A percentile compares a stretch with the other conserved stretches of the same genome.
Conservation (phyloP, 1,140 invertebrate genomes). For the Hylyphantes graminicola region DNA sequence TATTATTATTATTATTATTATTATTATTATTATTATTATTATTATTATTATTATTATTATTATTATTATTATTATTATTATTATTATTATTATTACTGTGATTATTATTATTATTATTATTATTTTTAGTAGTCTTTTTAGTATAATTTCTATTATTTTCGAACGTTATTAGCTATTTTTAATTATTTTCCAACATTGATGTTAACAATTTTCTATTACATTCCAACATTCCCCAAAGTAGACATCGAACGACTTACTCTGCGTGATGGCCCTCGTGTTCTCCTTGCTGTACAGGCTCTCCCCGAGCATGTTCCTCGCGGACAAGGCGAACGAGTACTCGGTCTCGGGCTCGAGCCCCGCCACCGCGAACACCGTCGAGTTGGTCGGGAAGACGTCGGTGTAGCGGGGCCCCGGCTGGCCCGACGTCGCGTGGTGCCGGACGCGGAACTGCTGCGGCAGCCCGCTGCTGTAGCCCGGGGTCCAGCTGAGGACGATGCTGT, state of each 20-base stretch:
- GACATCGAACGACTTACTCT: conserved; percentile 21
- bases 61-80: no score
- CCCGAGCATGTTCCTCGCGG: conserved; percentile 87
- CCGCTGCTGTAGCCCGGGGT: conserved; percentile 95
- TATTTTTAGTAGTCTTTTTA: no score
- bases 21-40: no score
- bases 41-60: no score
- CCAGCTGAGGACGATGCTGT: conserved; percentile 85
- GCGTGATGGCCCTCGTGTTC: conserved; percentile 47
- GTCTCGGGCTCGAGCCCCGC: conserved; percentile 81
- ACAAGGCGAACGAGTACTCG: conserved; percentile 87
- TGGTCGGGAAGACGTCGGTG: conserved; percentile 80
- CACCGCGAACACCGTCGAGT: conserved; percentile 78
- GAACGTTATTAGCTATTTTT: no score
- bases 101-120: no score
- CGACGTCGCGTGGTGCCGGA: conserved; percentile 74
- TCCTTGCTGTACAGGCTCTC: conserved; percentile 72
- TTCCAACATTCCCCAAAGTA: neutral
- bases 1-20: no score
- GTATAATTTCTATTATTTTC: no score
- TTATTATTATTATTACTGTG: no score
- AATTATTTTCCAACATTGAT: no score
- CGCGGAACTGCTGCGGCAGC: conserved; percentile 81
- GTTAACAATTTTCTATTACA: no score
- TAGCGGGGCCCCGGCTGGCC: conserved; percentile 65